Evolutionary conservation across 2,888 invertebrate genomes (phyloP).

Genomic region (Zaprionus obscuricornis): DNA sequence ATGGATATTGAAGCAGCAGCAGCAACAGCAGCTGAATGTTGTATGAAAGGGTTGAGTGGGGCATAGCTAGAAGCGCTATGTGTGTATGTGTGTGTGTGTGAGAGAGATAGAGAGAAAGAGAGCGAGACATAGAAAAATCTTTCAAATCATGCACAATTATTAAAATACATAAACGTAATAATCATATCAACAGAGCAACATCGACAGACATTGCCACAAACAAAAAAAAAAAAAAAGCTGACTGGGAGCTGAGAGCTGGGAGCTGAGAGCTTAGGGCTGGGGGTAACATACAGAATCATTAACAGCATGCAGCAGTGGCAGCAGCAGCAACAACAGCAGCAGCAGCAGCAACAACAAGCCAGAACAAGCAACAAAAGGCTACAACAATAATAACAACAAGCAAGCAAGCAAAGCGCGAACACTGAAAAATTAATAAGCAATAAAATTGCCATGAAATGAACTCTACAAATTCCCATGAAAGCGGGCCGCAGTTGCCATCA

Average conservation of each 20-base stretch:
- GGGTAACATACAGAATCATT: slow-evolving; percentile 62
- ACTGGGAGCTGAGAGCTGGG: not conserved
- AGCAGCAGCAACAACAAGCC: slow-evolving; percentile 17
- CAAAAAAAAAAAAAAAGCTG: slow-evolving; percentile 7
- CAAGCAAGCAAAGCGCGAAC: slow-evolving; percentile 65
- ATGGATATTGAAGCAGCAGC: too few species aligned
- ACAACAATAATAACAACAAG: slow-evolving; percentile 17
- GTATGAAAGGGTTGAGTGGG: slow-evolving; percentile 1
- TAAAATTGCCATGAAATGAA: slow-evolving; percentile 84
- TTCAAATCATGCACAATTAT: slow-evolving; percentile 80
- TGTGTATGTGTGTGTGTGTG: not conserved
- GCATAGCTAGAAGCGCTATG: slow-evolving; percentile 16
- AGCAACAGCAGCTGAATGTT: slow-evolving; percentile 14
- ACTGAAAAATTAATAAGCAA: slow-evolving; percentile 82
- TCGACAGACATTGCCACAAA: slow-evolving; percentile 28
- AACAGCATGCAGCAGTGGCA: slow-evolving; percentile 61
- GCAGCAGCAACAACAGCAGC: slow-evolving; percentile 14
- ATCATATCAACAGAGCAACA: slow-evolving; percentile 81
- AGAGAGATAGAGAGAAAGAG: not conserved
- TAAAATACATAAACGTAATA: slow-evolving; percentile 82
- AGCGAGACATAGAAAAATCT: slow-evolving; percentile 49
- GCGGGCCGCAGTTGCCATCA: slow-evolving; percentile 56
- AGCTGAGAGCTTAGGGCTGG: too few species aligned
- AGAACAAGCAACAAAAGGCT: slow-evolving; percentile 19
- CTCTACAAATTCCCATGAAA: slow-evolving; percentile 82